A percentile compares a stretch with the other conserved stretches of the same genome.
Evolutionary conservation across 2,797 vertebrate species (phyloP).

Genomic region (Gallinago stenura): DNA sequence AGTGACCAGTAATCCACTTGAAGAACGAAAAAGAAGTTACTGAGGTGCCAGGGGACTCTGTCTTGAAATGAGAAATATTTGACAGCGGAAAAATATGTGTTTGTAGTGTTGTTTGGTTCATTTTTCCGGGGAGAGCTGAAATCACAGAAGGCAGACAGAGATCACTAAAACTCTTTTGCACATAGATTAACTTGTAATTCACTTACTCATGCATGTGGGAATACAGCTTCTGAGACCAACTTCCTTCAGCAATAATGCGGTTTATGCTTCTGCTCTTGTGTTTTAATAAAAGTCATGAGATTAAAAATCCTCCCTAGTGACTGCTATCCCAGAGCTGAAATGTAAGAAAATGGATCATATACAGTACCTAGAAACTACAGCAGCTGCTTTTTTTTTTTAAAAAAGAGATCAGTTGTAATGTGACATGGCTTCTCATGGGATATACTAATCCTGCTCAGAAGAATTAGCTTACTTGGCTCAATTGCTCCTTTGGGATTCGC

Average conservation of each 20-base stretch:
- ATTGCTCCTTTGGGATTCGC: constrained; percentile 38
- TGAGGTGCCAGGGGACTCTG: not conserved
- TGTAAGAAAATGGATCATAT: constrained; percentile 41
- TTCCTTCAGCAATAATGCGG: constrained; percentile 70
- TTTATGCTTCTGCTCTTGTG: constrained; percentile 68
- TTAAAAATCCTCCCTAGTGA: constrained; percentile 77
- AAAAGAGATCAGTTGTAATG: constrained; percentile 55
- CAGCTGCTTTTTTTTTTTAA: not conserved
- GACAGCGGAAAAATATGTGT: constrained; percentile 34
- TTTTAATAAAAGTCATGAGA: constrained; percentile 79
- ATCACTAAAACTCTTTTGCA: constrained; percentile 75
- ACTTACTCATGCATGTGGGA: constrained; percentile 73
- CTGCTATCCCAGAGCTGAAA: constrained; percentile 56
- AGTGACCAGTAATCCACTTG: constrained; percentile 8
- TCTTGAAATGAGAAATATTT: constrained; percentile 59
- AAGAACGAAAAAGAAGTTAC: constrained; percentile 5
- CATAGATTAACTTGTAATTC: constrained; percentile 82
- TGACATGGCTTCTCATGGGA: constrained; percentile 38
- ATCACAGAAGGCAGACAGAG: constrained; percentile 58
- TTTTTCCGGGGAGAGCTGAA: constrained; percentile 60
- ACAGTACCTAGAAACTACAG: constrained; percentile 18
- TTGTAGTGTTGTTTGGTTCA: constrained; percentile 43
- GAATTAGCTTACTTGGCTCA: constrained; percentile 54
- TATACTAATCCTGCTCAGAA: constrained; percentile 62
- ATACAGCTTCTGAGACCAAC: constrained; percentile 61